phyloP scores from a whole-genome alignment of 2,888 invertebrate genomes.

The Heliconius ethilla region DNA sequence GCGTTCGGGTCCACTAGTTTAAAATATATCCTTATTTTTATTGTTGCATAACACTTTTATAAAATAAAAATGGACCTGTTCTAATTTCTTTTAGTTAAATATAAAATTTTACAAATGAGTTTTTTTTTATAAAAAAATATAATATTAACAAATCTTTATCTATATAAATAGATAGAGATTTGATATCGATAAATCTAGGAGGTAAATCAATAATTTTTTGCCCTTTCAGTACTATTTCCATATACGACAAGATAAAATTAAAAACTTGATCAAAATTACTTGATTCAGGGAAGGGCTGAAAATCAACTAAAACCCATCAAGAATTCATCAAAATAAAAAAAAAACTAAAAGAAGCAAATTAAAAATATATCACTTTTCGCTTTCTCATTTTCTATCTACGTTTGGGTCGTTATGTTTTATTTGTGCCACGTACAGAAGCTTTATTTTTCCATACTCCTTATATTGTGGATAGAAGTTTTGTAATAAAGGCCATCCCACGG shows the following conservation, averaged over 20 bases:
- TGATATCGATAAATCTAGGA: no score
- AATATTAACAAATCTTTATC: no score
- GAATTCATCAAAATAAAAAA: background rate
- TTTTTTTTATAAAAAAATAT: no score
- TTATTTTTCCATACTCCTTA: slow-evolving; percentile 72
- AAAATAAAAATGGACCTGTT: background rate
- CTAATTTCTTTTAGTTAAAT: background rate
- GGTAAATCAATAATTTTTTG: no score
- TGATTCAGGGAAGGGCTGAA: background rate
- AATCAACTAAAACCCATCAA: no score
- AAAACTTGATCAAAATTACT: background rate
- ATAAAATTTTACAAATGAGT: background rate
- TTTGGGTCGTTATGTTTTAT: slow-evolving; percentile 63
- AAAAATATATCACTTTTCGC: slow-evolving; percentile 22
- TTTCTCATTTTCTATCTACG: slow-evolving; percentile 30
- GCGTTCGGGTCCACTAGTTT: no score
- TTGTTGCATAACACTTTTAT: background rate
- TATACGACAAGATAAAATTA: no score
- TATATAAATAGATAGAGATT: no score
- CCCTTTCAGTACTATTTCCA: no score
- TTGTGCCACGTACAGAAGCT: slow-evolving; percentile 74
- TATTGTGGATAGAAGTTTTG: slow-evolving; percentile 74
- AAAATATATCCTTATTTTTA: background rate
- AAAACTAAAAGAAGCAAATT: slow-evolving; percentile 8
- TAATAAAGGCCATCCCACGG: slow-evolving; percentile 75